phyloP scores from a whole-genome alignment of 2,797 vertebrate genomes.

The Myiothlypis coronata region DNA sequence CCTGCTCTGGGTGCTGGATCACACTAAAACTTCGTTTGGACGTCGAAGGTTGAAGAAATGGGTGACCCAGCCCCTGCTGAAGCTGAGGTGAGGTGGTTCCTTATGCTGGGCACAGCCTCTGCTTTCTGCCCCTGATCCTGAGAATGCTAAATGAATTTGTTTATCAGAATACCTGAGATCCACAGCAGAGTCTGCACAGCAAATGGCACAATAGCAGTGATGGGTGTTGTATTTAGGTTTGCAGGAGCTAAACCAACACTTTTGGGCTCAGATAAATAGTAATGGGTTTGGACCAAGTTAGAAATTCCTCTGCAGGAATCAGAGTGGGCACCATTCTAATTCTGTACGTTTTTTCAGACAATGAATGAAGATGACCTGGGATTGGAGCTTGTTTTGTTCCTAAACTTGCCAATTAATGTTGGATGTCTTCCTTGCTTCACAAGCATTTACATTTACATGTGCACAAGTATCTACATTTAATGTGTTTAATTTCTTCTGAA shows the following conservation, averaged over 20 bases:
- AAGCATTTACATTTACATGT: neutral
- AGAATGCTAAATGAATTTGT: neutral
- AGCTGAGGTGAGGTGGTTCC: constrained; percentile 75
- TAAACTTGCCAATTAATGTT: neutral
- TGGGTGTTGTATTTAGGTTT: rapidly evolving
- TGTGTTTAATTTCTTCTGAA: neutral
- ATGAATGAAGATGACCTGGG: neutral
- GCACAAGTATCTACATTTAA: neutral
- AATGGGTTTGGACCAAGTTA: neutral
- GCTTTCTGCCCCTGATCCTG: neutral
- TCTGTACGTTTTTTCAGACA: neutral
- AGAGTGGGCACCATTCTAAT: neutral
- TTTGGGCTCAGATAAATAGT: neutral
- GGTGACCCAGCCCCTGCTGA: constrained; percentile 89
- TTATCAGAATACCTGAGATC: neutral
- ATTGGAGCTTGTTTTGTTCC: neutral
- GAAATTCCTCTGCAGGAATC: neutral
- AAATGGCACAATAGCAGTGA: rapidly evolving
- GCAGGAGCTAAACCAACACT: neutral
- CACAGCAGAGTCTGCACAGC: neutral
- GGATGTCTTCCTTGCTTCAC: neutral
- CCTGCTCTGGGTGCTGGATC: constrained; percentile 92
- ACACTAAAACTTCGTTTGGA: constrained; percentile 89
- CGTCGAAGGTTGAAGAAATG: constrained; percentile 90
- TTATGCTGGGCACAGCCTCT: neutral